These are phyloP conservation scores for Aphidius gifuensis DNA, from an alignment of 1,140 invertebrate species.

Conservation along the genomic window DNA sequence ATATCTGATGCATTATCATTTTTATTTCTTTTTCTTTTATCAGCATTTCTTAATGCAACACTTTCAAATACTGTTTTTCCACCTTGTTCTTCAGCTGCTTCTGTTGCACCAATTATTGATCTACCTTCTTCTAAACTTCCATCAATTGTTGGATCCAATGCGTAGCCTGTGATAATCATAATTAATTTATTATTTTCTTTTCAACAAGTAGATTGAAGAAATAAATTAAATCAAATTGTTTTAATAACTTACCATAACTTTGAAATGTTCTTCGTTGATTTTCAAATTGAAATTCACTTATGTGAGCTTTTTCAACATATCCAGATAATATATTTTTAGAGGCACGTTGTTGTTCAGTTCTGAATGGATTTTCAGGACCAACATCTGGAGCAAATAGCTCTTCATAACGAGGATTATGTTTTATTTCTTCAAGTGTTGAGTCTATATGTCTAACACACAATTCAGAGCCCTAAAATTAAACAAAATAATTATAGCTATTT, in stretches of 20 bases:
- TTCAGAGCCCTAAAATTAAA: conserved; percentile 53
- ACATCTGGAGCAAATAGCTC: conserved; percentile 90
- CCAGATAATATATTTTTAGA: conserved; percentile 90
- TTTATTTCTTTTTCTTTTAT: conserved; percentile 86
- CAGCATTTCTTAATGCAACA: conserved; percentile 67
- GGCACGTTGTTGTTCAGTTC: conserved; percentile 83
- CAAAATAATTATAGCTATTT: conserved; percentile 4
- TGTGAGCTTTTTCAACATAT: conserved; percentile 90
- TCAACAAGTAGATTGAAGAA: background rate
- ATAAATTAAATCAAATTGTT: background rate
- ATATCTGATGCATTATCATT: conserved; percentile 92
- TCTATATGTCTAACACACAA: conserved; percentile 65
- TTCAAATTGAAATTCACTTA: conserved; percentile 98
- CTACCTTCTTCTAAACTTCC: conserved; percentile 60
- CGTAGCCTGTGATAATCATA: conserved; percentile 68
- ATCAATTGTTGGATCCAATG: conserved; percentile 88
- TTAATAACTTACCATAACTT: conserved; percentile 69
- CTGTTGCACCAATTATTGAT: conserved; percentile 66
- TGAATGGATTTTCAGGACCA: conserved; percentile 88
- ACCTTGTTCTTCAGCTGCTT: conserved; percentile 62
- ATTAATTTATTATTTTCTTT: conserved; percentile 5
- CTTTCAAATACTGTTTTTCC: conserved; percentile 88
- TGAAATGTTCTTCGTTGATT: conserved; percentile 93
- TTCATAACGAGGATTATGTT: conserved; percentile 92
- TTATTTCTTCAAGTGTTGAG: conserved; percentile 75